Base-by-base conservation (phyloP, 2,888 invertebrate species). In the Caradrina kadenii region DNA sequence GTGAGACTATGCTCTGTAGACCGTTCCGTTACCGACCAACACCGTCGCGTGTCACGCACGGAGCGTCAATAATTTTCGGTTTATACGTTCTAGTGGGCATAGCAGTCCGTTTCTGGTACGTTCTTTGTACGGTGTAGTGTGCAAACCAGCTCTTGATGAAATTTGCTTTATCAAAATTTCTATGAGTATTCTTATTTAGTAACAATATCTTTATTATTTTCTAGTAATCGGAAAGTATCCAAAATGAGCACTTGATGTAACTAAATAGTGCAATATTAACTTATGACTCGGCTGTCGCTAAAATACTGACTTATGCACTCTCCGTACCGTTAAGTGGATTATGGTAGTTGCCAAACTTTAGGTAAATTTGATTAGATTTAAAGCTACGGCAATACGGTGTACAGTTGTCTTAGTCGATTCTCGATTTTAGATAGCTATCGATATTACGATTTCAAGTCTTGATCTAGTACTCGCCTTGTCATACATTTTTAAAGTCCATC, bases 211-310 rank as follows among this genome's bases (percentile, higher is more conserved):
- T n/a, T n/a, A 19, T 56, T 13, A 22, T 60, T 45, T 17, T n/a
- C 15, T 49, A 19, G 8, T 21, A 48, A 63, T 54, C 31, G 66
- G 8, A 71, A 75, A 65, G 73, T 82, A 78, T 85, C 82, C 83
- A 83, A 83, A 84, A 68, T 79, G 82, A 79, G 48, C 80, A 77
- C 42, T 22, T 65, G 63, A 62, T 71, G 71, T 76, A 76, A 81
- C 80, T 82, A 73, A 81, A 83, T 86, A 84, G 83, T 90, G 87
- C 87, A 90, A 88, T 88, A 89, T 79, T 81, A 75, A 86, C 86
- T 88, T 90, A 90, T 89, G 89, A 87, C 67, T 87, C 73, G 73
- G 81, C 81, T 88, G 83, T 86, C 81, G 82, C 72, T 83, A 79
- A 80, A 82, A 83, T 77, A 80, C 74, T 83, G 79, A 86, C 85